Base-by-base conservation (phyloP, 1,140 invertebrate genomes). In the Medauroidea extradentata region DNA sequence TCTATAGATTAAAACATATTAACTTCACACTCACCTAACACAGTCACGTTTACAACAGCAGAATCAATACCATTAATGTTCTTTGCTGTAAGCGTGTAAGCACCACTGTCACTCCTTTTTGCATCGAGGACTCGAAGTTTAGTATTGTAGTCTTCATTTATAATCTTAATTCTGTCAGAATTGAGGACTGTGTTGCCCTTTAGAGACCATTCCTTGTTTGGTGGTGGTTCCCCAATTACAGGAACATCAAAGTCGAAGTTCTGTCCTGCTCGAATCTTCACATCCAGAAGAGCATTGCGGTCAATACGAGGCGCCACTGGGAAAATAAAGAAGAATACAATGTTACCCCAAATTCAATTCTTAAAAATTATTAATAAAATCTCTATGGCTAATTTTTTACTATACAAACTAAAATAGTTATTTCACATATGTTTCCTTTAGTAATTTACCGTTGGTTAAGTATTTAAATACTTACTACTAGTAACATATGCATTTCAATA, bases 171-270 rank as follows among this genome's bases (percentile, higher is more conserved):
- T 57, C 92, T 83, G 67, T 95, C 92, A 38, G 82, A 84, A 59
- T 89, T 87, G 53, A 90, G 79, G 4, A 98, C 74, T 14, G 85
- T 77, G 59, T 87, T 86, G 14, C 89, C 94, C 64, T 91, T 91
- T 52, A 94, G 79, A 2, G 82, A 81, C 96, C 96, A 99, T 78
- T 91, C 89, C 67, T 97, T 98, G 19, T 80, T 86, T 64, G 97
- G 94, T 59, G 91, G 90, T 1, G 96, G 96, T 75, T 97, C 94
- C 29, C 95, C 97, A 64, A 80, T 87, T 27, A 97, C 94, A 18
- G 95, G 95, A 2, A 99, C 91, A 70, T 94, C 90, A 64, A 98
- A 88, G 70, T 96, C 91, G 74, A 97, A 94, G 72, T 90, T 88
- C 71, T 93, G 88, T 43, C 97, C 96, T 39, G 93, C 95, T 62